phyloP scores from a whole-genome alignment of 2,113 vertebrate species.

The Mirounga angustirostris region DNA sequence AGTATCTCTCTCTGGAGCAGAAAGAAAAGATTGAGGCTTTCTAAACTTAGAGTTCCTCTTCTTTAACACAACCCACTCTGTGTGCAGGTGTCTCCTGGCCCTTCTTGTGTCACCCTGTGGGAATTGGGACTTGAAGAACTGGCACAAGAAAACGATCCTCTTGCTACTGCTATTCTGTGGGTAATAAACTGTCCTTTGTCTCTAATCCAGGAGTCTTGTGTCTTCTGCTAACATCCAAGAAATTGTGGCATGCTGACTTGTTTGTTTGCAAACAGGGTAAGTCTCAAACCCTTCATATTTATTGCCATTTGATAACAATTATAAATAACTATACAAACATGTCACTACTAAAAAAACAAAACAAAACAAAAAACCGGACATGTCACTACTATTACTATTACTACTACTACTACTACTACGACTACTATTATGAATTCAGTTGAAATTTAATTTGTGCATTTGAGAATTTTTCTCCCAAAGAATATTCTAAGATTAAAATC shows the following conservation, averaged over 20 bases:
- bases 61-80: not conserved
- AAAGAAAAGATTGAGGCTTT: not conserved
- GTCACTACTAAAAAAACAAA: not conserved
- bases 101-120: not conserved
- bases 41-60: not conserved
- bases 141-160: not conserved
- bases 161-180: not conserved
- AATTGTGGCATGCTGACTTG: not conserved
- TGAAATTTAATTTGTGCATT: constrained; percentile 43
- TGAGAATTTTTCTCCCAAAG: constrained; percentile 13
- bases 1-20: not conserved
- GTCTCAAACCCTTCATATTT: not conserved
- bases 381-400: not conserved
- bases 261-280: not conserved
- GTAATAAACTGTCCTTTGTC: not conserved
- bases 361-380: not conserved
- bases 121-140: not conserved
- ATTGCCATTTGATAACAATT: not conserved
- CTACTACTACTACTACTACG: not conserved
- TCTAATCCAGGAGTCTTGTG: not conserved
- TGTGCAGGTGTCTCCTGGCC: not conserved
- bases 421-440: constrained; percentile 22
- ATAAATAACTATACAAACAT: not conserved
- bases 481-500: not conserved
- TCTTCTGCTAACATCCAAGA: not conserved